These are phyloP conservation scores for Nibea coibor DNA, from an alignment of 2,113 vertebrate species.

Conservation along the genomic window DNA sequence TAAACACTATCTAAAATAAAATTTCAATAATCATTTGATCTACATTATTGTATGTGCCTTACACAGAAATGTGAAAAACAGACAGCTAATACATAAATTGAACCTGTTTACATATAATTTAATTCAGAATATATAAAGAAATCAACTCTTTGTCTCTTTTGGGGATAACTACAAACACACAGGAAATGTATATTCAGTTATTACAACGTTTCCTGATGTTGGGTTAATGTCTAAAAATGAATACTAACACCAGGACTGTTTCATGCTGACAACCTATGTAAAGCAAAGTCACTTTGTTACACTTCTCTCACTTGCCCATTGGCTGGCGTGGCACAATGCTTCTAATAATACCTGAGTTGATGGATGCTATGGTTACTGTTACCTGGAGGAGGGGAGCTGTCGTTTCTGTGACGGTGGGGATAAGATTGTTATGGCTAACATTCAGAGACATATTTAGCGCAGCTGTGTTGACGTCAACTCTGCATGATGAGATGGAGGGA, in stretches of 20 bases:
- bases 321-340: constrained; percentile 46
- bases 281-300: constrained; percentile 25
- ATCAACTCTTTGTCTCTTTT: not conserved
- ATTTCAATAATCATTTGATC: not conserved
- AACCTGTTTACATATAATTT: not conserved
- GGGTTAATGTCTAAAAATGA: not conserved
- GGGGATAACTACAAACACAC: constrained; percentile 2
- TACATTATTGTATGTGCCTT: not conserved
- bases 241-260: not conserved
- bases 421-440: constrained; percentile 32
- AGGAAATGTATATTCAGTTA: constrained; percentile 14
- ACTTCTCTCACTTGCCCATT: constrained; percentile 22
- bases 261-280: not conserved
- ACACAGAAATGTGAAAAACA: not conserved
- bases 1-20: not conserved
- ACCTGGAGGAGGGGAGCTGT: constrained; percentile 64
- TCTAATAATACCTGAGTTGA: constrained; percentile 77
- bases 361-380: constrained; percentile 81
- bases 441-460: constrained; percentile 57
- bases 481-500: constrained; percentile 31
- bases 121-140: not conserved
- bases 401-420: constrained; percentile 43
- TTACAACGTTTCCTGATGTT: not conserved
- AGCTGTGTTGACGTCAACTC: constrained; percentile 49
- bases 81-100: not conserved